phyloP scores from a whole-genome alignment of 2,888 invertebrate genomes.

The Oligia latruncula region DNA sequence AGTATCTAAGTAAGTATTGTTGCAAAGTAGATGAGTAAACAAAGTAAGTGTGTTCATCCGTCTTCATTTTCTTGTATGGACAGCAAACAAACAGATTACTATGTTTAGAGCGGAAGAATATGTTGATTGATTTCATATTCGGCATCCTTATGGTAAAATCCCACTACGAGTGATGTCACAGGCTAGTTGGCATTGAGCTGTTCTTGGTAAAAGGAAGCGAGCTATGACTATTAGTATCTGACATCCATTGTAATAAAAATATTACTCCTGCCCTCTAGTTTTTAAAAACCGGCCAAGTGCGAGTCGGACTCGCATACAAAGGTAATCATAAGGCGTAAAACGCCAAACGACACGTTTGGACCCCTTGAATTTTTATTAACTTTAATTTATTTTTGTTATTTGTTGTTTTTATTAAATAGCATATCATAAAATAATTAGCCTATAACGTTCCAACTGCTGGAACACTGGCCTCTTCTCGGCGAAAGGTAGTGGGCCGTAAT shows the following conservation, averaged over 20 bases:
- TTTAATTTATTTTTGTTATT: too few relatives aligned
- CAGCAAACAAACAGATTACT: slow-evolving; percentile 36
- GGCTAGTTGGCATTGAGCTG: neutral
- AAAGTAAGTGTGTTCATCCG: slow-evolving; percentile 15
- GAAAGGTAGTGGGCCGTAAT: too few relatives aligned
- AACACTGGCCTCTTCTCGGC: too few relatives aligned
- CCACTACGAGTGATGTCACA: neutral
- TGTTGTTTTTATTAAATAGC: neutral
- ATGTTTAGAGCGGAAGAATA: slow-evolving; percentile 56
- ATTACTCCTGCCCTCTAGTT: too few relatives aligned
- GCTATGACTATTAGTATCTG: too few relatives aligned
- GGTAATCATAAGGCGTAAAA: too few relatives aligned
- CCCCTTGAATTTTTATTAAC: too few relatives aligned
- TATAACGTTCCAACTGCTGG: too few relatives aligned
- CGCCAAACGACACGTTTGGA: too few relatives aligned
- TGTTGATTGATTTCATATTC: slow-evolving; percentile 11
- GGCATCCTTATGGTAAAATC: neutral
- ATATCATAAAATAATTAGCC: neutral
- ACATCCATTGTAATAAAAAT: too few relatives aligned
- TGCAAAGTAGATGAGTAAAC: slow-evolving; percentile 31
- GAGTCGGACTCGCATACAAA: too few relatives aligned
- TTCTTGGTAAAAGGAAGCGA: neutral
- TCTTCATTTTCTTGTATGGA: slow-evolving; percentile 12
- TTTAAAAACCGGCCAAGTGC: too few relatives aligned
- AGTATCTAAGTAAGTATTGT: slow-evolving; percentile 2